Evolutionary conservation across 2,113 vertebrate genomes (phyloP), one percentile per base, ranked within the genome.

Genomic region (Corydoras maculifer): DNA sequence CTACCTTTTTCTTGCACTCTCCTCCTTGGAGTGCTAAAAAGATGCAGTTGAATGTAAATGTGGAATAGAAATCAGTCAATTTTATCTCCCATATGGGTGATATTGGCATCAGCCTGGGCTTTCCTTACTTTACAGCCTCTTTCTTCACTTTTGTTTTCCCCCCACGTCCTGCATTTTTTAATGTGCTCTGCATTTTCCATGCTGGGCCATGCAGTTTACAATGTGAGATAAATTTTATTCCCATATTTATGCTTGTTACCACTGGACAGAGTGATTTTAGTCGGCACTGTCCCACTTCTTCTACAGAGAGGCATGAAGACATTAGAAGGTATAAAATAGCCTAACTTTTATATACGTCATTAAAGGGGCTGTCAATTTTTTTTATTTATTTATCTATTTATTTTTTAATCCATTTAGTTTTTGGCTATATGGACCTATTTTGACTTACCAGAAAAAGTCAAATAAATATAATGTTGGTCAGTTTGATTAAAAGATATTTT

Each of bases 201-300:
- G 83, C 83, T 79, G 81, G 84, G 81, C 82, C 79, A 80, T 84
- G 75, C 82, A 86, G 71, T 87, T 89, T 90, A 84, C 86, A 87
- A 87, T 89, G 85, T 86, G 84, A 82, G 84, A 87, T 88, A 80
- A 83, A 87, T 89, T 86, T 87, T 84, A 86, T 81, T 86, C 82
- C 78, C 79, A 74, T 85, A 83, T 86, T 88, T 84, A 84, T 82
- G 77, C 81, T 81, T 75, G 86, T 88, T 88, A 85, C 82, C 68
- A 58, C 81, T 62, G 84, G 84, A 80, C 84, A 82, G 79, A 82
- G 70, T 70, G 60, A 70, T 80, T 72, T 75, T 79, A 75, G 70
- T 69, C 66, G 70, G 70, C 54, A 58, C 74, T 68, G 62, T 30
- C 54, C 75, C 58, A 30, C 49, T 77, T 78, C 66, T 63, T 73